These are phyloP conservation scores for Cyprinodon diabolis DNA, from an alignment of 2,797 vertebrate genomes.

Conservation along the genomic window DNA sequence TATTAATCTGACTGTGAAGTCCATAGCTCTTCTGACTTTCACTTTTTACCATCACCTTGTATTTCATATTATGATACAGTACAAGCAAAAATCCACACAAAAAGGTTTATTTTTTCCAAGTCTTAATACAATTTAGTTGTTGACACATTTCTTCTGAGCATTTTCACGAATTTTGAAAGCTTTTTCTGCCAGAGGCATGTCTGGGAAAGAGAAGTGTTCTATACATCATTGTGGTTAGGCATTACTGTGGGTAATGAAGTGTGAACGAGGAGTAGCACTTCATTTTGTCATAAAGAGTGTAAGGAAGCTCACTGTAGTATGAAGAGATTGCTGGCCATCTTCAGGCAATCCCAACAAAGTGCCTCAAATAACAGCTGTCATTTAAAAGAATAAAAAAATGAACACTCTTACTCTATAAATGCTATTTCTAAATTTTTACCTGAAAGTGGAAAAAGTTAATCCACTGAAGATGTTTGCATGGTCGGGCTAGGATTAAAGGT, in stretches of 20 bases:
- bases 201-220: slow-evolving; percentile 70
- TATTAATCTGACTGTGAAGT: not conserved
- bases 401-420: slow-evolving; percentile 11
- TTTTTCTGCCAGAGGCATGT: slow-evolving; percentile 75
- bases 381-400: slow-evolving; percentile 50
- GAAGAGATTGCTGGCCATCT: slow-evolving; percentile 75
- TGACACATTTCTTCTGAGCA: slow-evolving; percentile 59
- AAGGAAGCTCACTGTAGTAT: slow-evolving; percentile 64
- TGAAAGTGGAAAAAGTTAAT: slow-evolving; percentile 21
- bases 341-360: slow-evolving; percentile 69
- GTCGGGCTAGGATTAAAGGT: slow-evolving; percentile 1
- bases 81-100: not conserved
- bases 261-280: slow-evolving; percentile 77
- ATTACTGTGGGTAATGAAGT: slow-evolving; percentile 83
- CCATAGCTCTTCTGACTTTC: not conserved
- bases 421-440: slow-evolving; percentile 34
- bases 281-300: slow-evolving; percentile 78
- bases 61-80: not conserved
- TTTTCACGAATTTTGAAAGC: slow-evolving; percentile 69
- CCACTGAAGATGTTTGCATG: slow-evolving; percentile 6
- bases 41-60: not conserved
- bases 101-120: slow-evolving; percentile 8
- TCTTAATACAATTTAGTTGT: slow-evolving; percentile 24
- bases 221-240: slow-evolving; percentile 81
- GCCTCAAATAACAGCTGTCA: slow-evolving; percentile 68